Conservation (phyloP, 2,888 invertebrate genomes). For the Leptarthrus brevirostris region DNA sequence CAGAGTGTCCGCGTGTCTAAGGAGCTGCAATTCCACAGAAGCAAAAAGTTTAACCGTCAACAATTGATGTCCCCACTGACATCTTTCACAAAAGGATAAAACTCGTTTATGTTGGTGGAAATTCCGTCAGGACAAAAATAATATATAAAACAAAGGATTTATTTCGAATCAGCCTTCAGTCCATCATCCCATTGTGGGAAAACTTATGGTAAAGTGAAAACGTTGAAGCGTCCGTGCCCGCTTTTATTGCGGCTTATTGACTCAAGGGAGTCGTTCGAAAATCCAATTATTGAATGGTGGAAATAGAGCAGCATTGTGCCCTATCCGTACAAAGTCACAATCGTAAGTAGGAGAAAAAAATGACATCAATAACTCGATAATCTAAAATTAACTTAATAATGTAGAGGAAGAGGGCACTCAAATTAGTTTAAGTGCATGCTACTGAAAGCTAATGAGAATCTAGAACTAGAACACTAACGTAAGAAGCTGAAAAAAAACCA, state of each 20-base stretch:
- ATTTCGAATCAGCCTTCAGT: constrained; percentile 5
- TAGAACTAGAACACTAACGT: constrained; percentile 20
- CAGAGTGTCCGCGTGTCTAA: neutral
- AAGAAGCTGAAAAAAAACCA: neutral
- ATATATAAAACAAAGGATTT: constrained; percentile 11
- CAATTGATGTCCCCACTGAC: neutral
- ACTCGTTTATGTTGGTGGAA: too few species aligned
- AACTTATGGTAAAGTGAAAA: constrained; percentile 12
- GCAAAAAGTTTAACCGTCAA: neutral
- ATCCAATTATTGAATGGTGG: constrained; percentile 44
- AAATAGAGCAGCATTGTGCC: constrained; percentile 36
- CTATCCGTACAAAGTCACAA: neutral
- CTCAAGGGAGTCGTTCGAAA: constrained; percentile 30
- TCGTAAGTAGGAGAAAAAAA: constrained; percentile 12
- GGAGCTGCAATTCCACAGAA: neutral
- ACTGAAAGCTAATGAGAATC: too few species aligned
- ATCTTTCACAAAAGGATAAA: neutral
- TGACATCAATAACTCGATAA: constrained; percentile 40
- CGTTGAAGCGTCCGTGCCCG: neutral
- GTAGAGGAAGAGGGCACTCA: constrained; percentile 29
- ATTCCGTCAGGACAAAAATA: too few species aligned
- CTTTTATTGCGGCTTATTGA: constrained; percentile 12
- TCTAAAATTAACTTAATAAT: constrained; percentile 44
- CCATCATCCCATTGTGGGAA: constrained; percentile 14
- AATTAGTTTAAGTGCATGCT: constrained; percentile 46